Conservation (phyloP, 1,140 invertebrate species). For the Calosoma granatense region DNA sequence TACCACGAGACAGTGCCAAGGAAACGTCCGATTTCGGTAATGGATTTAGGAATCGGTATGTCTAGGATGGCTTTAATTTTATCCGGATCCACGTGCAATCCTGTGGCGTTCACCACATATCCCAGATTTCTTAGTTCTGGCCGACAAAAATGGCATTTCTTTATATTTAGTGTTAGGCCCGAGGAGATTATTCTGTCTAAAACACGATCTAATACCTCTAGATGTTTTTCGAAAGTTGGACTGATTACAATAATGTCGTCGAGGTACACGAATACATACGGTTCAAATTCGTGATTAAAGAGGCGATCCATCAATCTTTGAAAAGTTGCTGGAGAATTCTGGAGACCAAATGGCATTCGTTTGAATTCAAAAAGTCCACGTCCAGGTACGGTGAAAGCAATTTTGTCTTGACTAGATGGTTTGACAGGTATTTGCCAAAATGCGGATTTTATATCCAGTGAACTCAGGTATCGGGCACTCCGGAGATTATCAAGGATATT, state of each 20-base stretch:
- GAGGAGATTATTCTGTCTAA: constrained; percentile 15
- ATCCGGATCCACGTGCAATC: background rate
- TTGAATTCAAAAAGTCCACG: background rate
- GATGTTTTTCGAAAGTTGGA: constrained; percentile 23
- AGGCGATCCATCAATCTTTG: background rate
- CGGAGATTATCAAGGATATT: constrained; percentile 25
- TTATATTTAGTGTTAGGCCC: constrained; percentile 20
- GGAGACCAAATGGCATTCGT: background rate
- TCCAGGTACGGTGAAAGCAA: background rate
- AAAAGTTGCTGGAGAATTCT: background rate
- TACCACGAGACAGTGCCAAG: constrained; percentile 25
- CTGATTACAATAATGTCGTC: constrained; percentile 23
- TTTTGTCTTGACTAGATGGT: background rate
- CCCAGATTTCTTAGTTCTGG: background rate
- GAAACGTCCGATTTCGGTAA: constrained; percentile 15
- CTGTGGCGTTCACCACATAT: background rate
- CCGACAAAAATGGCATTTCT: constrained; percentile 18
- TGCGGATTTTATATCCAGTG: constrained; percentile 22
- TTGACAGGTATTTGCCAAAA: constrained; percentile 18
- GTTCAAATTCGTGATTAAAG: constrained; percentile 16
- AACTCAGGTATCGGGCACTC: constrained; percentile 21
- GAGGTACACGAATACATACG: constrained; percentile 21
- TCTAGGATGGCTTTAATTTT: no score
- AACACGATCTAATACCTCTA: constrained; percentile 19
- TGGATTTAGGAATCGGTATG: background rate